These are phyloP conservation scores for Sus scrofa DNA, from an alignment of 2,113 vertebrate species.

Conservation along the genomic window DNA sequence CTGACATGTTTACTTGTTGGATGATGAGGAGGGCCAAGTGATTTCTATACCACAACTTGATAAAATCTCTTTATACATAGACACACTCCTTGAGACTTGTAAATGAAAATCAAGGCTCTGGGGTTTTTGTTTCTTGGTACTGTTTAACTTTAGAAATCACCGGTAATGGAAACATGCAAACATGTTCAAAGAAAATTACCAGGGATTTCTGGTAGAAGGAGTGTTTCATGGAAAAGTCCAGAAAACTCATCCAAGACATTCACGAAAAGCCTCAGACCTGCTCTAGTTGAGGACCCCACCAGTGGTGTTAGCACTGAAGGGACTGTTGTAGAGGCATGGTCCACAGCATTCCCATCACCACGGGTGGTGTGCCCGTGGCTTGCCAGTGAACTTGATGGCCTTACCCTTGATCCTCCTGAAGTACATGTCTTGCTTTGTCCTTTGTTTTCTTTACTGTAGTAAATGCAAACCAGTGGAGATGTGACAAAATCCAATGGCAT, in stretches of 20 bases:
- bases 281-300: neutral
- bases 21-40: neutral
- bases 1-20: neutral
- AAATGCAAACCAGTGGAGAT: neutral
- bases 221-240: neutral
- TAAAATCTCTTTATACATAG: neutral
- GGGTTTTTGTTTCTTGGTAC: conserved; percentile 44
- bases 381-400: neutral
- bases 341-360: neutral
- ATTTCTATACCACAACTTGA: neutral
- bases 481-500: too few species aligned
- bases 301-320: neutral
- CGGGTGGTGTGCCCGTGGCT: neutral
- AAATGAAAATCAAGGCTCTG: neutral
- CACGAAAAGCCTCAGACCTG: neutral
- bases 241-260: neutral
- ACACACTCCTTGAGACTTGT: neutral
- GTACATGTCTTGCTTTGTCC: neutral
- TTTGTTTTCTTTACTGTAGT: neutral
- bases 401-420: neutral
- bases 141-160: neutral
- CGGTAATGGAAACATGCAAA: neutral
- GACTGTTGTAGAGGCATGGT: rapidly evolving
- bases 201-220: neutral
- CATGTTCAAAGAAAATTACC: neutral